Evolutionary conservation across 2,797 vertebrate genomes (phyloP), one percentile per base, ranked within the genome.

Genomic region (Columba guinea): DNA sequence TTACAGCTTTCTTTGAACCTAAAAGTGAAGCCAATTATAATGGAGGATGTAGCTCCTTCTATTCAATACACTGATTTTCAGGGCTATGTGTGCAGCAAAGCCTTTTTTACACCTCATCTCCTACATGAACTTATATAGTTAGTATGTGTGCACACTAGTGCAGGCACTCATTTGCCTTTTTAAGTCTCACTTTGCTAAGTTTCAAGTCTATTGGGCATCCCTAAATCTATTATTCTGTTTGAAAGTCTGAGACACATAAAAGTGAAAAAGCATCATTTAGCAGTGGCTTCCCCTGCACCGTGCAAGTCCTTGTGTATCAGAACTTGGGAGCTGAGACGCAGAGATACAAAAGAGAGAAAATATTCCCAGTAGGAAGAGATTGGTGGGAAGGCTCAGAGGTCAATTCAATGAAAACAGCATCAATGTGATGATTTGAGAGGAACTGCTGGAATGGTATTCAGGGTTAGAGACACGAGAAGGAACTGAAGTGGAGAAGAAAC

Each of bases 261-360:
- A 75, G 24, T 60, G 51, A 28, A 84, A 83, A 86, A 71, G 20
- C 22, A 77, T 23, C 48, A 52, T 15, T 87, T 68, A 63, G 75
- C 24, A 73, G 55, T 0, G 1, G 44, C 30, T 69, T 62, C 71
- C 51, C 34, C 39, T 3, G 3, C 58, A 84, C 24, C 0, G 0
- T n/a, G 73, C 23, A 65, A 14, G 51, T 78, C 49, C 80, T 53
- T 46, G 3, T 30, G 52, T 30, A 10, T 62, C 62, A 52, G 48
- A 90, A 84, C 12, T 2, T 81, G 55, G 62, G 55, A 84, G 13
- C 10, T 11, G 13, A 88, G 69, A 65, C 34, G 13, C 3, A 34
- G 24, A 68, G 58, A n/a, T 7, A 34, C n/a, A 70, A 65, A 82
- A 44, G 30, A 80, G 27, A 35, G 26, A 5, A 83, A 77, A 41